Evolutionary conservation across 1,140 invertebrate genomes (phyloP).

Genomic region (Heliconius eleuchia): DNA sequence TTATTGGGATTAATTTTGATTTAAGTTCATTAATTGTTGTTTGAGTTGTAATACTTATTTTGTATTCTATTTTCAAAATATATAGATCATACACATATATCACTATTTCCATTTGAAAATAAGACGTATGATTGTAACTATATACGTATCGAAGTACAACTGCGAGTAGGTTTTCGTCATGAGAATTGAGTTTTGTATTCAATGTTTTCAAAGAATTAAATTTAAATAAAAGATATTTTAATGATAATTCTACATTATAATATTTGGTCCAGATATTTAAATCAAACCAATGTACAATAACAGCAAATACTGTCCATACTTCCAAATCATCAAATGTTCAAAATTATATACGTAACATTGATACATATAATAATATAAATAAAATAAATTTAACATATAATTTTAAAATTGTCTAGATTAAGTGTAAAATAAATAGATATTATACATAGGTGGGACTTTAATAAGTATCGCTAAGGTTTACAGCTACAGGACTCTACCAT

Average conservation of each 20-base stretch:
- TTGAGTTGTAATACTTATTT: conserved; percentile 59
- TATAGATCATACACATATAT: conserved; percentile 56
- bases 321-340: conserved; percentile 75
- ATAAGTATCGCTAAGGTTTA: conserved; percentile 41
- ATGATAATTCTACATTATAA: conserved; percentile 66
- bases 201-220: conserved; percentile 52
- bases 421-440: conserved; percentile 76
- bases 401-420: conserved; percentile 76
- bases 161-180: conserved; percentile 63
- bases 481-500: conserved; percentile 11
- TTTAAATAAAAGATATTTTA: conserved; percentile 71
- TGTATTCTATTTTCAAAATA: conserved; percentile 51
- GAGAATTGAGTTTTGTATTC: conserved; percentile 67
- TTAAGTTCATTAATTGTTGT: conserved; percentile 65
- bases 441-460: conserved; percentile 62
- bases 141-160: conserved; percentile 81
- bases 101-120: conserved; percentile 63
- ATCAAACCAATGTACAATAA: conserved; percentile 34
- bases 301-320: conserved; percentile 53
- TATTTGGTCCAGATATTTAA: conserved; percentile 41
- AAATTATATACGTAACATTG: conserved; percentile 81
- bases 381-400: conserved; percentile 79
- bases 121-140: conserved; percentile 70
- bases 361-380: conserved; percentile 80
- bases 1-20: conserved; percentile 63